Base-by-base conservation (phyloP, 2,888 invertebrate genomes). In the Branchellion lobata region DNA sequence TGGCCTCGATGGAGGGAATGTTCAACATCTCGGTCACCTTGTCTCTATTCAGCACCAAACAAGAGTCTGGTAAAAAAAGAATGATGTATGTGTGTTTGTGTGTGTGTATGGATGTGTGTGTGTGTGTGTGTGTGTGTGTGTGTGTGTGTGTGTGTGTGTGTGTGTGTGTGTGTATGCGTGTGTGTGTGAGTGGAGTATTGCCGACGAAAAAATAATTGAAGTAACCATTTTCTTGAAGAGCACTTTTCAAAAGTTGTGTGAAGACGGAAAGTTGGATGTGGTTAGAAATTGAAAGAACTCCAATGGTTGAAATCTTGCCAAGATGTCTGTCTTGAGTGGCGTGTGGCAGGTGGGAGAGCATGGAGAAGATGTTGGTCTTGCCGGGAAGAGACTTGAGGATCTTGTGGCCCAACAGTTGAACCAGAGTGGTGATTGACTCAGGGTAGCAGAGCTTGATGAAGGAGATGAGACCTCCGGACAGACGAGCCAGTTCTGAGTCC, bases 401-500 rank as follows among this genome's bases (percentile, higher is more conserved):
- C 27, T 75, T 61, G n/a, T 79, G 79, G 0, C 79, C 79, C 31
- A 79, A 18, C 27, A 79, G 51, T n/a, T 79, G 73, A 11, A 79
- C 65, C 21, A 79, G 75, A 27, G 61, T 74, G 14, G 79, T 79
- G 47, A 79, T 74, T 21, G 75, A 75, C 31, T 79, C 68, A 0
- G 79, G 79, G 51, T 79, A 65, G 27, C 79, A 31, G 33, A 51
- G 75, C 68, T 79, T 79, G 47, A 79, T 79, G 40, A 79, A 68
- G 47, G 53, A 65, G 29, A 79, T 51, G 34, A 79, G 53, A n/a
- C 75, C 79, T 24, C 61, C 79, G 0, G 79, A 75, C 0, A 79
- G 34, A 31, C 75, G 57, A 0, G 79, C 79, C 68, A 79, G 68
- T 31, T 79, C 79, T 29, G 79, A 73, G 31, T 79, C 79, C 31